Evolutionary conservation across 2,888 invertebrate species (phyloP).

Genomic region (Hydropsyche betteni): DNA sequence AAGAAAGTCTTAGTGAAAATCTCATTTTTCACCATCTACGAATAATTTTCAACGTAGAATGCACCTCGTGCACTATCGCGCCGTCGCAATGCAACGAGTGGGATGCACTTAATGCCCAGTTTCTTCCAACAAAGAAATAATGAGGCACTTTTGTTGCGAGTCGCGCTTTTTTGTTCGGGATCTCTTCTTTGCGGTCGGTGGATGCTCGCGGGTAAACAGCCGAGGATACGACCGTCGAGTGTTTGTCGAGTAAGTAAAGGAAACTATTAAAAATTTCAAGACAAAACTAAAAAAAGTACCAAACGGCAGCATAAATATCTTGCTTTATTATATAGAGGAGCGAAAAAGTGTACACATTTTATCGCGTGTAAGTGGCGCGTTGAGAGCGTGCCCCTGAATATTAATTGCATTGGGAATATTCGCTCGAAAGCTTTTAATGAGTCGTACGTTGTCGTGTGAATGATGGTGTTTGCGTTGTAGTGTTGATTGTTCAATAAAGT

Average conservation of each 20-base stretch:
- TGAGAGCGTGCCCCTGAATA: not conserved
- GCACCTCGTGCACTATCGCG: conserved; percentile 13
- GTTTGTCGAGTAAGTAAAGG: not conserved
- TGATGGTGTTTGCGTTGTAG: too few species aligned
- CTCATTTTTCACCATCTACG: too few species aligned
- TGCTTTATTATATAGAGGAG: not conserved
- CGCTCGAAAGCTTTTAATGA: too few species aligned
- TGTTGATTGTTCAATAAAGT: too few species aligned
- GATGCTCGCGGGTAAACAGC: not conserved
- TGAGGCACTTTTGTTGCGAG: conserved; percentile 44
- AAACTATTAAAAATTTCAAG: conserved; percentile 13
- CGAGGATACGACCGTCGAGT: not conserved
- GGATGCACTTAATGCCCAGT: conserved; percentile 27
- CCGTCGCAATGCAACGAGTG: not conserved
- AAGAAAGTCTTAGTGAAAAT: too few species aligned
- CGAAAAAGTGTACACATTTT: not conserved
- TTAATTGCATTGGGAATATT: too few species aligned
- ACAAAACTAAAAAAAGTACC: not conserved
- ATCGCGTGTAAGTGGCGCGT: not conserved
- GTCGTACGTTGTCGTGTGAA: too few species aligned
- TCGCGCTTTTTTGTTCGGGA: conserved; percentile 12
- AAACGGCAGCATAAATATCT: not conserved
- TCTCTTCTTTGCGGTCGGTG: not conserved
- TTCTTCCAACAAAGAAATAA: conserved; percentile 41
- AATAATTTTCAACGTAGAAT: not conserved